These are phyloP conservation scores for Drosophila mimica DNA, from an alignment of 2,888 invertebrate species.

Conservation along the genomic window DNA sequence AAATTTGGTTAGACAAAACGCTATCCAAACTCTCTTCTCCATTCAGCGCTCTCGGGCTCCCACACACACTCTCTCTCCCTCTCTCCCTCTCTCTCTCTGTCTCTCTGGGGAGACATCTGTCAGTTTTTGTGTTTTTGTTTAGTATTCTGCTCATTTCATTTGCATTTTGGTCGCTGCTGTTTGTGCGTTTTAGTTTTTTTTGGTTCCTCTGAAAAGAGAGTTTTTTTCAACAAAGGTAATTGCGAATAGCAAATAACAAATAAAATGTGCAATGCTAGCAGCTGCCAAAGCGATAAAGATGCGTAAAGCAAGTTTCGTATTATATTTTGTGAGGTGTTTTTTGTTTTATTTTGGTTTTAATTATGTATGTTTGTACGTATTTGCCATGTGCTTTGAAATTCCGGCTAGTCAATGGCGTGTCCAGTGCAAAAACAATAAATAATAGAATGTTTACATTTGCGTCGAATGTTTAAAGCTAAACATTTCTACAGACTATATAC, in stretches of 20 bases:
- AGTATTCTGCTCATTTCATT: constrained; percentile 31
- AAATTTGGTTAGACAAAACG: neutral
- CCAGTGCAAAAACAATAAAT: constrained; percentile 12
- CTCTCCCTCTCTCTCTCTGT: constrained; percentile 7
- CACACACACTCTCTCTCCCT: constrained; percentile 25
- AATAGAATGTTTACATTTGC: constrained; percentile 13
- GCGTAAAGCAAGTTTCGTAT: neutral
- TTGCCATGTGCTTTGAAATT: constrained; percentile 28
- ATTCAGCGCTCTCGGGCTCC: constrained; percentile 8
- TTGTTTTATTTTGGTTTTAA: neutral
- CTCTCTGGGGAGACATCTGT: constrained; percentile 74
- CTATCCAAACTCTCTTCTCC: constrained; percentile 22
- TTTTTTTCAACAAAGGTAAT: constrained; percentile 22
- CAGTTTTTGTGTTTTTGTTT: constrained; percentile 37
- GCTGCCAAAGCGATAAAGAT: constrained; percentile 5
- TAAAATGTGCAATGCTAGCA: constrained; percentile 39
- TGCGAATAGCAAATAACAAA: constrained; percentile 26
- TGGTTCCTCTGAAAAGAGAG: constrained; percentile 17
- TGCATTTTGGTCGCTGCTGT: constrained; percentile 25
- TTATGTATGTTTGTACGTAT: neutral
- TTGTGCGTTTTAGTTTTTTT: constrained; percentile 4
- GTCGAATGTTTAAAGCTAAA: neutral
- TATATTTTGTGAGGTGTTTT: constrained; percentile 1
- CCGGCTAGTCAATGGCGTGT: constrained; percentile 22
- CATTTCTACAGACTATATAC: neutral